phyloP scores from a whole-genome alignment of 2,113 vertebrate genomes.

The Bubo scandiacus region DNA sequence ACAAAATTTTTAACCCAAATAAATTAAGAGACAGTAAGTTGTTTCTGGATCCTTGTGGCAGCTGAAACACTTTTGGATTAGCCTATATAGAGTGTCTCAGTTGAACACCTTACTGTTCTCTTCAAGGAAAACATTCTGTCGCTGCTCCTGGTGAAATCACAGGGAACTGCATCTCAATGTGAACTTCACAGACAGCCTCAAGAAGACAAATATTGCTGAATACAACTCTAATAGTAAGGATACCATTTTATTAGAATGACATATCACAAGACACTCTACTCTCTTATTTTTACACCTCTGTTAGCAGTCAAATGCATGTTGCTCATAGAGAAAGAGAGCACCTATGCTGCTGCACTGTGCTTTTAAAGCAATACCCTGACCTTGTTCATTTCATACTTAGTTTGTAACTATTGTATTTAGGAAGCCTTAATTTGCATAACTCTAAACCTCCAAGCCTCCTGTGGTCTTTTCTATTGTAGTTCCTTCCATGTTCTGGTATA shows the following conservation, averaged over 20 bases:
- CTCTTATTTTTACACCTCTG: neutral
- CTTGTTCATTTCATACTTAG: neutral
- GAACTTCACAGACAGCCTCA: neutral
- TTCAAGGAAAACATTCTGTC: neutral
- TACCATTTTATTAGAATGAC: neutral
- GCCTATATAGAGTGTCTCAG: neutral
- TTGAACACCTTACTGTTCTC: neutral
- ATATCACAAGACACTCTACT: neutral
- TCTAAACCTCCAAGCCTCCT: neutral
- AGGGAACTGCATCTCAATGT: neutral
- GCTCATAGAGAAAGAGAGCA: neutral
- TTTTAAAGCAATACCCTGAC: neutral
- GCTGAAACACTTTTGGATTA: neutral
- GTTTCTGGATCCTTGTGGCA: neutral
- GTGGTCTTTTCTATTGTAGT: neutral
- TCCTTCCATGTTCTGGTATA: neutral
- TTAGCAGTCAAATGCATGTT: neutral
- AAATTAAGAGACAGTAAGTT: neutral
- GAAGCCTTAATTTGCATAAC: neutral
- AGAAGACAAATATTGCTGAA: neutral
- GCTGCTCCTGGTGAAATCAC: neutral
- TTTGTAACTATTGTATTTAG: neutral
- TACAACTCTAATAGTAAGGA: neutral
- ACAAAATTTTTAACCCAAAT: neutral
- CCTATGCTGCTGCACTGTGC: neutral